These are phyloP conservation scores for Drosophila peninsularis DNA, from an alignment of 2,888 invertebrate species.

Conservation along the genomic window DNA sequence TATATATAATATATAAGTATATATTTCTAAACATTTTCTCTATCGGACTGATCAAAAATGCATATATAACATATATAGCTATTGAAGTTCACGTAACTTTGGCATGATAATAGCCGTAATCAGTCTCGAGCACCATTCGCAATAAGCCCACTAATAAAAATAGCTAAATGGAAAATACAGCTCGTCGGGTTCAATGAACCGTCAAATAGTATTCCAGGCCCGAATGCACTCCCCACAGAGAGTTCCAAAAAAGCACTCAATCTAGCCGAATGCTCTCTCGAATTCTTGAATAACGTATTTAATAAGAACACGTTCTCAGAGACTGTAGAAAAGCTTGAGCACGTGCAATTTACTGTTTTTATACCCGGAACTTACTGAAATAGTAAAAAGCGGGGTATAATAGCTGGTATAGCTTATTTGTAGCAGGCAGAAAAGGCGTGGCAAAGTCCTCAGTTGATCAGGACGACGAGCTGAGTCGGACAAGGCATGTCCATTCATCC, in stretches of 20 bases:
- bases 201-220: not conserved
- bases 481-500: no score
- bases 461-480: not conserved
- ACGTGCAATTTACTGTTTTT: not conserved
- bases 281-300: not conserved
- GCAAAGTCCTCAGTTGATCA: not conserved
- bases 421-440: not conserved
- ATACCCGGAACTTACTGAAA: not conserved
- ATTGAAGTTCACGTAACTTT: not conserved
- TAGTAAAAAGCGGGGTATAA: not conserved
- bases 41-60: not conserved
- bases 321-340: slow-evolving; percentile 8
- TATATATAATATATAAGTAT: not conserved
- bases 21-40: not conserved
- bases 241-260: slow-evolving; percentile 10
- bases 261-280: not conserved
- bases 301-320: not conserved
- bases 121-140: not conserved
- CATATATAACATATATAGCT: not conserved
- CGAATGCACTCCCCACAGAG: not conserved
- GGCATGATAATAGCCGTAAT: slow-evolving; percentile 1
- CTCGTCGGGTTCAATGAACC: not conserved
- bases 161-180: slow-evolving; percentile 1
- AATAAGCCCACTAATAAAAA: not conserved
- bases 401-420: no score